Conservation (phyloP, 2,888 invertebrate genomes). For the Mycalesis mineus region DNA sequence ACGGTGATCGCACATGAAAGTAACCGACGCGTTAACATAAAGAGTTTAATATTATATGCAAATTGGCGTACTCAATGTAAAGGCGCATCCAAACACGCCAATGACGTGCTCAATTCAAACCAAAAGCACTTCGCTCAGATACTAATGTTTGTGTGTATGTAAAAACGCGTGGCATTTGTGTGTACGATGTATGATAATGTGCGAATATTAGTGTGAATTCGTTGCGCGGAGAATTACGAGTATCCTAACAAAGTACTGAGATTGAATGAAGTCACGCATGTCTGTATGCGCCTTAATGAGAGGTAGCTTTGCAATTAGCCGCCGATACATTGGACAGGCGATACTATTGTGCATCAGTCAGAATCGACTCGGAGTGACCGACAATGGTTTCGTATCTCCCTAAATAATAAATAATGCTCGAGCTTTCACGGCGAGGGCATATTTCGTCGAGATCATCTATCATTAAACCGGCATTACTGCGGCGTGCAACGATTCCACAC, state of each 20-base stretch:
- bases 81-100: no score
- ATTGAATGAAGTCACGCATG: no score
- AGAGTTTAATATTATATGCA: neutral
- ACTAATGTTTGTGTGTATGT: no score
- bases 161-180: no score
- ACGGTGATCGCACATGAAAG: neutral
- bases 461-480: slow-evolving; percentile 57
- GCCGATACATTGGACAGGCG: neutral
- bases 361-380: slow-evolving; percentile 52
- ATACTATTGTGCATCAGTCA: slow-evolving; percentile 6
- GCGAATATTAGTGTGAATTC: no score
- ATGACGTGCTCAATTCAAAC: no score
- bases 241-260: no score
- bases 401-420: slow-evolving; percentile 22
- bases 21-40: neutral
- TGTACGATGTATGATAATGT: no score
- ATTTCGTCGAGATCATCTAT: slow-evolving; percentile 50
- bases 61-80: neutral
- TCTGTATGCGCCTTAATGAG: no score
- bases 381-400: slow-evolving; percentile 54
- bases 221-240: no score
- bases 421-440: slow-evolving; percentile 58
- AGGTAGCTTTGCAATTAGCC: slow-evolving; percentile 12
- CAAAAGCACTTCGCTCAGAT: no score
- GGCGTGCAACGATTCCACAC: slow-evolving; percentile 63